phyloP scores from a whole-genome alignment of 2,888 invertebrate genomes.

The Cephus pulcher region DNA sequence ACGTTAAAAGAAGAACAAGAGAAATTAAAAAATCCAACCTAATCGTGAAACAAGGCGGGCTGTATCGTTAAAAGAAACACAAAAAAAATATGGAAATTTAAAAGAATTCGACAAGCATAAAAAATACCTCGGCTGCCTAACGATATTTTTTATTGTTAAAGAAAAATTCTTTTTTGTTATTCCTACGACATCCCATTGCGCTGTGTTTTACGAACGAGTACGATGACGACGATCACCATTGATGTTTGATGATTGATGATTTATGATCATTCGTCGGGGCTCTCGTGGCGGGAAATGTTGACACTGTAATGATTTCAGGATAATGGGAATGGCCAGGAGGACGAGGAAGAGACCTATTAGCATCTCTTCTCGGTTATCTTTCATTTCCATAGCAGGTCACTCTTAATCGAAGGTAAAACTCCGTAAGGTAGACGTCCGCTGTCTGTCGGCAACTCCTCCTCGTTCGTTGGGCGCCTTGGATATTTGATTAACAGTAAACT shows the following conservation, averaged over 20 bases:
- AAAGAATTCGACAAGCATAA: not conserved
- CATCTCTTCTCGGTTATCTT: constrained; percentile 41
- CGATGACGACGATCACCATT: not conserved
- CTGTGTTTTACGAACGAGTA: not conserved
- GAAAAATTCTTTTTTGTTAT: not conserved
- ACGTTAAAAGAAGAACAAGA: not conserved
- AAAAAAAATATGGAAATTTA: not conserved
- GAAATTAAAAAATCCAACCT: not conserved
- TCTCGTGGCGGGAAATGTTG: constrained; percentile 28
- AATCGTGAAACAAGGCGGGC: not conserved
- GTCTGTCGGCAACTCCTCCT: constrained; percentile 29
- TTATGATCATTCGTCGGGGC: not conserved
- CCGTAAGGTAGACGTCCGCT: constrained; percentile 35
- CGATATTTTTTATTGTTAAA: not conserved
- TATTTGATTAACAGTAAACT: constrained; percentile 10
- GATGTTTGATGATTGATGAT: not conserved
- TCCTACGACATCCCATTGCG: not conserved
- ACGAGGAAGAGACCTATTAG: constrained; percentile 49
- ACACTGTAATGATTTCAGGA: constrained; percentile 53
- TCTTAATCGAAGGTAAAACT: constrained; percentile 41
- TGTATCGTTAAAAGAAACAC: not conserved
- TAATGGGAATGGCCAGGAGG: constrained; percentile 45
- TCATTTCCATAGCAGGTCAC: constrained; percentile 44
- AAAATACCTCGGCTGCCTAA: not conserved
- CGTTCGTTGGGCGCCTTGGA: constrained; percentile 31